Conservation (phyloP, 2,113 vertebrate genomes). For the Dermatemys mawii region DNA sequence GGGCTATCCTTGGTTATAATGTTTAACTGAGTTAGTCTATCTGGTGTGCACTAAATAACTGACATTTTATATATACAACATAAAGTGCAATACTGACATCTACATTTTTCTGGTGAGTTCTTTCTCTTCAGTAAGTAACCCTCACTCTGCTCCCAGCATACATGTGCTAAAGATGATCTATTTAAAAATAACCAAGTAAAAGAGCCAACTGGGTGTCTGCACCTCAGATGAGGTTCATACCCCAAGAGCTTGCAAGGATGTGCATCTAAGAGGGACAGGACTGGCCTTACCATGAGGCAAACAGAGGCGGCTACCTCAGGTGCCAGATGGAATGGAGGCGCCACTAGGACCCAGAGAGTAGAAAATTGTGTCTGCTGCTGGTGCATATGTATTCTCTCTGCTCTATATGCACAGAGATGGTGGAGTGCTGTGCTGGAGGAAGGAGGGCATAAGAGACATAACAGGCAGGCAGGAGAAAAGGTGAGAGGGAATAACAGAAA, state of each 20-base stretch:
- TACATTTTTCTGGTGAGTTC: background rate
- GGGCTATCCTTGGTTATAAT: conserved; percentile 29
- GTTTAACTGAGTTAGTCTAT: conserved; percentile 10
- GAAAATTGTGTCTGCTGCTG: too few species aligned
- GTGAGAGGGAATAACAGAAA: too few species aligned
- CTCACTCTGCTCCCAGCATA: background rate
- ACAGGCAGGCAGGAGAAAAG: too few species aligned
- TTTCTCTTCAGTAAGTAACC: background rate
- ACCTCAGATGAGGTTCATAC: background rate
- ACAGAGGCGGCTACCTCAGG: too few species aligned
- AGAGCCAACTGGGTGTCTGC: conserved; percentile 26
- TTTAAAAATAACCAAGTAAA: conserved; percentile 8
- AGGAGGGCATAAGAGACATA: too few species aligned
- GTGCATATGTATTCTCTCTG: too few species aligned
- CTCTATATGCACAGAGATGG: too few species aligned
- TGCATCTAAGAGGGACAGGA: too few species aligned
- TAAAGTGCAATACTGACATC: background rate
- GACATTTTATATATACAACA: background rate
- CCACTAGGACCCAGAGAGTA: too few species aligned
- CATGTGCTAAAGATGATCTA: background rate
- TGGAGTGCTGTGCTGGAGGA: too few species aligned
- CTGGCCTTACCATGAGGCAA: too few species aligned
- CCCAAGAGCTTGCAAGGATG: conserved; percentile 13
- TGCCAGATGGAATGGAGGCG: too few species aligned
- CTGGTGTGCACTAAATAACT: background rate